phyloP scores from a whole-genome alignment of 2,797 vertebrate genomes.

The Sardinella longiceps region DNA sequence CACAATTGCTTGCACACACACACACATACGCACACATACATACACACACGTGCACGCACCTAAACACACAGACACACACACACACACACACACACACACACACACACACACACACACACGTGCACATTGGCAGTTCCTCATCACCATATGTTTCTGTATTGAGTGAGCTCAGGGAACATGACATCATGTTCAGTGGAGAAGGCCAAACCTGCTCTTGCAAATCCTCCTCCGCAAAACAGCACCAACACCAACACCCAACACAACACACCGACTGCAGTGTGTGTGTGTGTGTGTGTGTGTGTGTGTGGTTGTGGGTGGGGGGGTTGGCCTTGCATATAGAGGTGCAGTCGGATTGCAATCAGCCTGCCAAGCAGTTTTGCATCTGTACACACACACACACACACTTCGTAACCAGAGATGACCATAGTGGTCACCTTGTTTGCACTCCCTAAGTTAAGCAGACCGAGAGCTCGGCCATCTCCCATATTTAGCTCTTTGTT shows the following conservation, averaged over 20 bases:
- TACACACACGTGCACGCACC: background rate
- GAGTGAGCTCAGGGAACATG: background rate
- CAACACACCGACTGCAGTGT: background rate
- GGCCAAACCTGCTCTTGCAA: conserved; percentile 11
- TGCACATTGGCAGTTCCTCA: background rate
- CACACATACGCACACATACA: background rate
- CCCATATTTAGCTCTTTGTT: background rate
- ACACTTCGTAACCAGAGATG: background rate
- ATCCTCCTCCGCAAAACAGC: background rate
- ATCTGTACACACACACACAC: background rate
- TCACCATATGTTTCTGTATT: background rate
- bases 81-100: background rate
- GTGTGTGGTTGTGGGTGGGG: background rate
- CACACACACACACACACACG: conserved; percentile 6
- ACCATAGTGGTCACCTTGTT: background rate
- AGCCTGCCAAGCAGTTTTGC: background rate
- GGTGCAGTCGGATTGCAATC: background rate
- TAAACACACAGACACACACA: background rate
- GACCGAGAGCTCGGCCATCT: background rate
- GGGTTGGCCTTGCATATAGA: background rate
- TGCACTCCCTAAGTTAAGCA: background rate
- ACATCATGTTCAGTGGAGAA: background rate
- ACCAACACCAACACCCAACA: background rate
- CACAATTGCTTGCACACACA: background rate
- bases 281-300: no score